Evolutionary conservation across 2,888 invertebrate species (phyloP), one percentile per base, ranked within the genome.

Genomic region (Zootermopsis nevadensis): DNA sequence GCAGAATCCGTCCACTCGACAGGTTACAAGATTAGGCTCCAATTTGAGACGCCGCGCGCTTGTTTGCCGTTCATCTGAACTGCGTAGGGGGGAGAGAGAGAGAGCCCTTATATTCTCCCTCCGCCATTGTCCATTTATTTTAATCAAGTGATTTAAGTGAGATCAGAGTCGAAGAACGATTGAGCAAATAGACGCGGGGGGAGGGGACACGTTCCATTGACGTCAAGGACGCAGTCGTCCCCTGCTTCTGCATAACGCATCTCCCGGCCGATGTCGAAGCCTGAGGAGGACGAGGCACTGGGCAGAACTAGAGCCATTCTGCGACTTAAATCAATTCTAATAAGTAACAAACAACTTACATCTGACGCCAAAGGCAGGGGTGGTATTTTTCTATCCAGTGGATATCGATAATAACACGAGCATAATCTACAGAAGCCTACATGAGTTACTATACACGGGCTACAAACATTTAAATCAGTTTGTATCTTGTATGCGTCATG

Each of bases 41-140:
- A 69, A 69, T 69, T 69, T 69, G 69, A 69, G 69, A 69, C 33
- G 69, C 69, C 31, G 10, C 33, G 69, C 74, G 2, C 38, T 35
- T 74, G 74, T 74, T 74, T 74, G 74, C 74, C 22, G 8, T 74
- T 74, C 38, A 33, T 10, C 74, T 74, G 22, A 22, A 22, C 8
- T 12, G 27, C 30, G 12, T 10, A 60, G 60, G 60, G 48, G 15
- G 19, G 48, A n/a, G n/a, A n/a, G n/a, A n/a, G n/a, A n/a, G n/a
- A n/a, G n/a, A 48, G 15, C 48, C 19, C 48, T 48, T 19, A 15
- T 19, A 48, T 48, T 48, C 48, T 33, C 35, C 31, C 79, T 66
- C 76, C 35, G 7, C 83, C 67, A 81, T 80, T 82, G 83, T 83
- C 80, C 84, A 67, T 77, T 77, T 55, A 77, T 84, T 83, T 83